phyloP scores from a whole-genome alignment of 2,113 vertebrate species.

The Myotis brandtii region DNA sequence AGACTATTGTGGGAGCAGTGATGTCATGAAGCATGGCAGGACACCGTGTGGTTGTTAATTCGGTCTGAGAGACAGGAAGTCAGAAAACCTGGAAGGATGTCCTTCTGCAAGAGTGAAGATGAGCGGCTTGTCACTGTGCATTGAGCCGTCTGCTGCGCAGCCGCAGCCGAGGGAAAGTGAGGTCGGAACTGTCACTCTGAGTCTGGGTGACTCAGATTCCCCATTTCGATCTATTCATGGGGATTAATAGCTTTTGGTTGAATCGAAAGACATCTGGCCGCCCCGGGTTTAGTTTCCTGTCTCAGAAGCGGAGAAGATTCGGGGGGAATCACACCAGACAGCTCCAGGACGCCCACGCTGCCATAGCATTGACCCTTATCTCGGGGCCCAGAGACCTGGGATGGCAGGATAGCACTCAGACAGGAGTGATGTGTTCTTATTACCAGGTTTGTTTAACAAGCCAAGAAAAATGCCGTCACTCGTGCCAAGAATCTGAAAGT shows the following conservation, averaged over 20 bases:
- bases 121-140: background rate
- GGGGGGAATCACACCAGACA: fast-evolving
- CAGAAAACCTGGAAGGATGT: background rate
- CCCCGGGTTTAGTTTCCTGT: background rate
- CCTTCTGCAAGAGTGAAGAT: background rate
- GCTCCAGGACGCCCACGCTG: background rate
- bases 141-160: background rate
- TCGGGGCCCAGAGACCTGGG: background rate
- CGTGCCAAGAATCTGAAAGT: background rate
- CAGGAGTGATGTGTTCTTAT: background rate
- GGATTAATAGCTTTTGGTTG: background rate
- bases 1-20: background rate
- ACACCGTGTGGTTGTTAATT: background rate
- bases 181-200: background rate
- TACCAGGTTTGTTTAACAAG: background rate
- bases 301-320: background rate
- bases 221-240: background rate
- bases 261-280: background rate
- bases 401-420: background rate
- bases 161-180: background rate
- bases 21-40: fast-evolving
- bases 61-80: background rate
- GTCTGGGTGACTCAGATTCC: background rate
- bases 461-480: background rate
- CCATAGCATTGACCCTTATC: background rate